Evolutionary conservation across 2,888 invertebrate species (phyloP).

Genomic region (Dendrolimus houi): DNA sequence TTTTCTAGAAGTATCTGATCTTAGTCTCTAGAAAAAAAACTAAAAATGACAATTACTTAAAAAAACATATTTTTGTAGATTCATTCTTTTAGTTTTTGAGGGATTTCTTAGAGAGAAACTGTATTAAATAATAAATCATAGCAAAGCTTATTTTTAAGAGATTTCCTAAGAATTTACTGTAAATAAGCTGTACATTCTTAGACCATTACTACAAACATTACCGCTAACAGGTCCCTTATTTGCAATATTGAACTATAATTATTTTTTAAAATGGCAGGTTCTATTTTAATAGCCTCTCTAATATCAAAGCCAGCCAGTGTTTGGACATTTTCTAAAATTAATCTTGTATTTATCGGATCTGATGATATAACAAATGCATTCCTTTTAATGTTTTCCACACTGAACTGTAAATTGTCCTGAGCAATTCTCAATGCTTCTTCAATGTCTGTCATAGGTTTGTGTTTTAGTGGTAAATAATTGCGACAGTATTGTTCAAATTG

Average conservation of each 20-base stretch:
- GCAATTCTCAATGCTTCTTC: conserved; percentile 74
- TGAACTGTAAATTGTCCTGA: conserved; percentile 72
- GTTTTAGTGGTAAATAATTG: conserved; percentile 52
- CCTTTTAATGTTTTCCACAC: conserved; percentile 65
- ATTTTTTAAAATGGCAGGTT: conserved; percentile 80
- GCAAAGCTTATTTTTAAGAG: no score
- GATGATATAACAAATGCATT: conserved; percentile 77
- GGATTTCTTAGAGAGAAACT: no score
- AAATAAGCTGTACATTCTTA: no score
- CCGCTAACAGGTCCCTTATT: conserved; percentile 74
- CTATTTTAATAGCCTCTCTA: conserved; percentile 61
- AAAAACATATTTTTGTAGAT: no score
- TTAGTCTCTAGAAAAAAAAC: no score
- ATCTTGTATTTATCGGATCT: conserved; percentile 75
- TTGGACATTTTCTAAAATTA: conserved; percentile 72
- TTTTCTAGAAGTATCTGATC: no score
- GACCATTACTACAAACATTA: conserved; percentile 13
- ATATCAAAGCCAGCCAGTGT: conserved; percentile 74
- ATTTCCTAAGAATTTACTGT: no score
- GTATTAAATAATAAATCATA: no score
- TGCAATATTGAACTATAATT: conserved; percentile 70
- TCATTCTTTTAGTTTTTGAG: no score
- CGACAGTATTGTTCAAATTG: conserved; percentile 52
- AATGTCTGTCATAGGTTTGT: conserved; percentile 63
- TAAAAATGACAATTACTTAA: no score